Evolutionary conservation across 2,113 vertebrate species (phyloP).

Genomic region (Thermophis baileyi): DNA sequence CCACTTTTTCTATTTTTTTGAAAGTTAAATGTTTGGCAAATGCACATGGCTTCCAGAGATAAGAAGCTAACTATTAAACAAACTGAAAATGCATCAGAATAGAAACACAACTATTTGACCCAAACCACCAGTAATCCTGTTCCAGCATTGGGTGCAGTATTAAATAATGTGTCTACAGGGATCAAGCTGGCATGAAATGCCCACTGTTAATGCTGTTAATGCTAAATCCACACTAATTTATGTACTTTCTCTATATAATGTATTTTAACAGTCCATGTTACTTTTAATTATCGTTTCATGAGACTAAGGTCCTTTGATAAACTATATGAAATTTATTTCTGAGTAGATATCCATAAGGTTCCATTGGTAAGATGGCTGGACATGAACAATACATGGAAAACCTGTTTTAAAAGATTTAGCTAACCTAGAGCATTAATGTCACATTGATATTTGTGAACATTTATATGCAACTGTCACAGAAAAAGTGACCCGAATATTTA

Average conservation of each 20-base stretch:
- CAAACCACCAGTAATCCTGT: not conserved
- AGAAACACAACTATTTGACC: not conserved
- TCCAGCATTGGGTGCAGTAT: not conserved
- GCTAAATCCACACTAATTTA: not conserved
- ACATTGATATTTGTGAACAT: not conserved
- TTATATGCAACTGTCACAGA: not conserved
- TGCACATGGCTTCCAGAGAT: not conserved
- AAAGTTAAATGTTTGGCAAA: not conserved
- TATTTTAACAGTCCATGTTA: not conserved
- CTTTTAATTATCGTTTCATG: not conserved
- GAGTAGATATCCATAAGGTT: not conserved
- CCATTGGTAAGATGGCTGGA: not conserved
- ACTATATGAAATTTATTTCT: not conserved
- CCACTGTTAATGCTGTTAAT: not conserved
- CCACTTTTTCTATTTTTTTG: conserved; percentile 2
- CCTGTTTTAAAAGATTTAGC: not conserved
- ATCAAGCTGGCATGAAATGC: not conserved
- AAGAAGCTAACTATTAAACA: not conserved
- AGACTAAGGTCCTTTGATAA: not conserved
- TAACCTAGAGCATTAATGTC: not conserved
- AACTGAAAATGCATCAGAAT: conserved; percentile 14
- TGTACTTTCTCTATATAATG: not conserved
- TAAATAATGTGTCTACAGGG: not conserved
- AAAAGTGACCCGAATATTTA: not conserved
- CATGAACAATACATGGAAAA: not conserved